These are phyloP conservation scores for Amphiprion clarkii DNA, from an alignment of 2,797 vertebrate genomes.

Conservation along the genomic window DNA sequence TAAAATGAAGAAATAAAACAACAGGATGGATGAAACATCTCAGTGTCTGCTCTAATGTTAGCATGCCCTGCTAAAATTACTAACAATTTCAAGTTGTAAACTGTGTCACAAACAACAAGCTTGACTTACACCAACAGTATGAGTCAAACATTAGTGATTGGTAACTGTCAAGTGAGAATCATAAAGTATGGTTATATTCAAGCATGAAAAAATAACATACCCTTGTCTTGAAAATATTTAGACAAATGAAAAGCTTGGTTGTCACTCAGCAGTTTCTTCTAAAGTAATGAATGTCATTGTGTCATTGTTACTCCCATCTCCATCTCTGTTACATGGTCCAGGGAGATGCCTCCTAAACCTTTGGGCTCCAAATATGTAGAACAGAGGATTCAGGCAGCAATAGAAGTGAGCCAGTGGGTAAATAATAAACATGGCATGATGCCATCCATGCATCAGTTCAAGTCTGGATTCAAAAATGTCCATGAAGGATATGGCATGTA, in stretches of 20 bases:
- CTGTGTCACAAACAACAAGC: no score
- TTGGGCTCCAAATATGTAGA: constrained; percentile 18
- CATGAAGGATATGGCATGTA: background rate
- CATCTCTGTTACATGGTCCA: background rate
- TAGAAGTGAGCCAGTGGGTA: background rate
- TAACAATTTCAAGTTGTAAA: no score
- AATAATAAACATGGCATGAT: background rate
- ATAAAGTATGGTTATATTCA: no score
- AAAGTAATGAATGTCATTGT: background rate
- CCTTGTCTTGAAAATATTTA: background rate
- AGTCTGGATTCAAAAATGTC: background rate
- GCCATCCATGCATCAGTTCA: background rate
- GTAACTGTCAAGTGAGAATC: no score
- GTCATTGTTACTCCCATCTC: background rate
- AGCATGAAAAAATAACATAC: no score
- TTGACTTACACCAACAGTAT: no score
- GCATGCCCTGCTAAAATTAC: no score
- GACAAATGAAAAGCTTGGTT: no score
- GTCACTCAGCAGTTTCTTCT: background rate
- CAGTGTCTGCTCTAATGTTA: no score
- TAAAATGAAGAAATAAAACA: no score
- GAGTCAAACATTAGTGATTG: no score
- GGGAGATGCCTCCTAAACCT: background rate
- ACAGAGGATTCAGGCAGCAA: constrained; percentile 17
- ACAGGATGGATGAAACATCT: no score